Conservation (phyloP, 2,888 invertebrate species). For the Apamea monoglypha region DNA sequence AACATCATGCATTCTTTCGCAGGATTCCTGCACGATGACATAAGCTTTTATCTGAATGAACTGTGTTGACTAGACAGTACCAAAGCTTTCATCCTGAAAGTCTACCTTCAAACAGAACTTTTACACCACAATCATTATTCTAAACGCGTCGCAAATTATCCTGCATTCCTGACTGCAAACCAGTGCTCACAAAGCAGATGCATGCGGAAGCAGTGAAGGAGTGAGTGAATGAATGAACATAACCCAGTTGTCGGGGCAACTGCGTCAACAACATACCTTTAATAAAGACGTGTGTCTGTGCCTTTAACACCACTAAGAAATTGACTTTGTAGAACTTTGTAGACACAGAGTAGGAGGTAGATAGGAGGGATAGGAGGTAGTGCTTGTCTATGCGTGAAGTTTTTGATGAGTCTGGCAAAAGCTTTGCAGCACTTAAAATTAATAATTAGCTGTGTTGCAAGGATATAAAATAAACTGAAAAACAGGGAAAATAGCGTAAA, state of each 20-base stretch:
- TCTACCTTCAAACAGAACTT: neutral
- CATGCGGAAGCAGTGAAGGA: conserved; percentile 59
- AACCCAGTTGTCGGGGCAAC: conserved; percentile 70
- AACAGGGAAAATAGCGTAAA: neutral
- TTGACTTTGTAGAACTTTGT: conserved; percentile 56
- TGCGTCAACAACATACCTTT: conserved; percentile 72
- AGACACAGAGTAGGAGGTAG: conserved; percentile 41
- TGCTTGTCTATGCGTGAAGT: neutral
- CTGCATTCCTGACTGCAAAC: conserved; percentile 39
- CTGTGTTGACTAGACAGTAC: neutral
- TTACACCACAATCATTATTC: conserved; percentile 16
- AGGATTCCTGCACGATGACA: neutral
- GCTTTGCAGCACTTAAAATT: neutral
- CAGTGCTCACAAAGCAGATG: conserved; percentile 42
- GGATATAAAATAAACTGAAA: neutral
- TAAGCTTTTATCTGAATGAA: neutral
- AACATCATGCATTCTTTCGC: neutral
- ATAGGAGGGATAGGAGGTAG: no score
- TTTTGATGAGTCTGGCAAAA: neutral
- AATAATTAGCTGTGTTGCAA: neutral
- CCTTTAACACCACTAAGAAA: conserved; percentile 37
- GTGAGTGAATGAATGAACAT: conserved; percentile 62
- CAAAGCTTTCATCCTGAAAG: conserved; percentile 23
- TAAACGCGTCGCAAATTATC: conserved; percentile 32
- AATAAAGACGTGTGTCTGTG: conserved; percentile 70